Conservation (phyloP, 2,888 invertebrate species). For the Cheilosia urbana region DNA sequence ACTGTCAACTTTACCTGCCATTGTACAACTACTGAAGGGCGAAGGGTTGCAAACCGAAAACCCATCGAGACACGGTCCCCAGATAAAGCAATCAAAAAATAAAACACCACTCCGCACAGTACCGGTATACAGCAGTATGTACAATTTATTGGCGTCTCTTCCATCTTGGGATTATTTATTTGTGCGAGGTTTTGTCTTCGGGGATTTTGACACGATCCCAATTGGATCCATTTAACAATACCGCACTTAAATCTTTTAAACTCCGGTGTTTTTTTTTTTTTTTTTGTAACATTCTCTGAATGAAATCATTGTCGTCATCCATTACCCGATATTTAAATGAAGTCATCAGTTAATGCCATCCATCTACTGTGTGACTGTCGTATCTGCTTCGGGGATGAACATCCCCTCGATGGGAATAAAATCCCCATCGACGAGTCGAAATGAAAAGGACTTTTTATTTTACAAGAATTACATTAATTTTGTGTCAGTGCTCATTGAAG, state of each 20-base stretch:
- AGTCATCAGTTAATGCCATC: constrained; percentile 46
- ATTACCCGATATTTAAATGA: constrained; percentile 58
- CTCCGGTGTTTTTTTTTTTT: too few relatives aligned
- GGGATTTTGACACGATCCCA: constrained; percentile 45
- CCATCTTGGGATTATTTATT: constrained; percentile 44
- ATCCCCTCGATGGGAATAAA: neutral
- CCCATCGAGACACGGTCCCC: neutral
- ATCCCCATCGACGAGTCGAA: constrained; percentile 12
- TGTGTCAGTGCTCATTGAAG: constrained; percentile 36
- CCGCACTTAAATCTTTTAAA: constrained; percentile 10
- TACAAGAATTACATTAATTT: constrained; percentile 47
- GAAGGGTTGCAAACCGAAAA: neutral
- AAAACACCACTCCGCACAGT: neutral
- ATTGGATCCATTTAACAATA: constrained; percentile 22
- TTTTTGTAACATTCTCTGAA: constrained; percentile 10
- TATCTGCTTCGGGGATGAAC: neutral
- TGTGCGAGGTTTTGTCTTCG: constrained; percentile 23
- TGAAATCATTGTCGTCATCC: constrained; percentile 24
- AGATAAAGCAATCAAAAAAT: neutral
- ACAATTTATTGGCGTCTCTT: constrained; percentile 7
- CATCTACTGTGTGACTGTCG: constrained; percentile 3
- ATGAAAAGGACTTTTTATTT: constrained; percentile 4
- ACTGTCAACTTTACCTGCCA: neutral
- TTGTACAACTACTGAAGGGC: neutral
- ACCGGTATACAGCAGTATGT: neutral